Percentiles rank a stretch among this genome's conserved stretches.
These are phyloP conservation scores for Hiodon alosoides DNA, from an alignment of 2,113 vertebrate genomes.

Conservation along the genomic window DNA sequence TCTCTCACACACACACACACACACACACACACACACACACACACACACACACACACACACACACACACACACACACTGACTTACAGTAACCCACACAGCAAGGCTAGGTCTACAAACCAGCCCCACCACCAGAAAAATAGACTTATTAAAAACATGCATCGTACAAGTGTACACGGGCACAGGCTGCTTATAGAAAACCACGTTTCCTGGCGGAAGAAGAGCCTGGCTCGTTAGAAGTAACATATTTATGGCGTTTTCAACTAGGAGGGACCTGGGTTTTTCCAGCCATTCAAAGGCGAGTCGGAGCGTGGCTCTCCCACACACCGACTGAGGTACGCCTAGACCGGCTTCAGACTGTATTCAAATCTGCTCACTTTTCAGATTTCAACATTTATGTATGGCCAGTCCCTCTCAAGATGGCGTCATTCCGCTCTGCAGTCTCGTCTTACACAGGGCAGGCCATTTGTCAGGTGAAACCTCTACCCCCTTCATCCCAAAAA, in stretches of 20 bases:
- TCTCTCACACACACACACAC: too few relatives aligned
- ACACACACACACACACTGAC: background rate
- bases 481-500: background rate
- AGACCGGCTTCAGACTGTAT: background rate
- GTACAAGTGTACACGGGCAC: background rate
- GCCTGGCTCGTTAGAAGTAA: conserved; percentile 5
- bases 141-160: background rate
- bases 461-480: conserved; percentile 6
- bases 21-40: too few relatives aligned
- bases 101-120: background rate
- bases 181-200: background rate
- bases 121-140: background rate
- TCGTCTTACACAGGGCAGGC: conserved; percentile 1
- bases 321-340: conserved; percentile 2
- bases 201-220: background rate
- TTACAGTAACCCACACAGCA: background rate
- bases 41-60: too few relatives aligned
- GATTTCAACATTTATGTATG: background rate
- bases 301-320: background rate
- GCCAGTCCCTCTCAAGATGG: background rate
- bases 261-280: background rate
- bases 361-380: conserved; percentile 1
- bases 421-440: background rate
- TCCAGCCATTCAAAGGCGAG: background rate
- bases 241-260: background rate